Percentiles rank a stretch among this genome's conserved stretches.
phyloP scores from a whole-genome alignment of 2,797 vertebrate species.

The Sebastes matsubarae region DNA sequence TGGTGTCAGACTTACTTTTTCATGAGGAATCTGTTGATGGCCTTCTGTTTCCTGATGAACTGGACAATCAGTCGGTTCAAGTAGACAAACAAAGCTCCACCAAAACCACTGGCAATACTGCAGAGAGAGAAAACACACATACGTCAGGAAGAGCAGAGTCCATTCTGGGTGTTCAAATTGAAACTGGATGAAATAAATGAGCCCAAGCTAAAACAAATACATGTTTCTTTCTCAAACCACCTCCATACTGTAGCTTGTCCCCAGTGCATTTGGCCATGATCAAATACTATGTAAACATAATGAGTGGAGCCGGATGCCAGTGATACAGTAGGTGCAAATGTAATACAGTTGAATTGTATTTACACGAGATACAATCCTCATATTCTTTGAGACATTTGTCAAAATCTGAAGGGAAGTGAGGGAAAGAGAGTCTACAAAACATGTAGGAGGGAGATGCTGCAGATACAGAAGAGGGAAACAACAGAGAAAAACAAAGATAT shows the following conservation, averaged over 20 bases:
- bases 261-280: not conserved
- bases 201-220: constrained; percentile 8
- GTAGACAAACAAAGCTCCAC: constrained; percentile 94
- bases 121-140: not conserved
- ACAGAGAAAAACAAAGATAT: not conserved
- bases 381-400: not conserved
- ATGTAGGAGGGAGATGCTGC: not conserved
- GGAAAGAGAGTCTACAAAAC: not conserved
- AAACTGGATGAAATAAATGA: not conserved
- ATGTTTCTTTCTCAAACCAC: not conserved
- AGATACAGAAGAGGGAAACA: not conserved
- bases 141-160: not conserved
- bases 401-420: not conserved
- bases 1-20: constrained; percentile 89
- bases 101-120: constrained; percentile 95
- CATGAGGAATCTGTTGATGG: constrained; percentile 98
- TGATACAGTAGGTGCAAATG: not conserved
- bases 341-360: not conserved
- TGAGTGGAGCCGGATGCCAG: not conserved
- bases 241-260: not conserved
- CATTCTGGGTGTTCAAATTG: not conserved
- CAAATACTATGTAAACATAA: constrained; percentile 10
- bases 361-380: not conserved
- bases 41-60: constrained; percentile 96
- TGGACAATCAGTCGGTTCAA: constrained; percentile 96